Evolutionary conservation across 2,888 invertebrate genomes (phyloP), one percentile per base, ranked within the genome.

Genomic region (Stictocephala bisonia): DNA sequence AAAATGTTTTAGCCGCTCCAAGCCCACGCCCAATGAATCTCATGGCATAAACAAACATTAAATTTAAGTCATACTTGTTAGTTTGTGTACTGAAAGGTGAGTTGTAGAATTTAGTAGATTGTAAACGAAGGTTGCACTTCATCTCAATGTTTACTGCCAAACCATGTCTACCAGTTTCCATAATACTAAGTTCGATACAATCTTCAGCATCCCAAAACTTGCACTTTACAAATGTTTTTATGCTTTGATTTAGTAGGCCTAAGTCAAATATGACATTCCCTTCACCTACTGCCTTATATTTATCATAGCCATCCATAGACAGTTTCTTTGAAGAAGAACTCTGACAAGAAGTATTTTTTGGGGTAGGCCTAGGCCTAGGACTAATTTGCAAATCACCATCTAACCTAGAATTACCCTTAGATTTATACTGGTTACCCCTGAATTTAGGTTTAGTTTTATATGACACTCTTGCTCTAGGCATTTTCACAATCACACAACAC

Each of bases 181-280:
- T 20, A 27, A 48, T 15, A 67, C 44, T 27, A 67, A 67, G 67
- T 18, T 68, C 68, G 18, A 68, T n/a, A 20, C 68, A 68, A 18
- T 68, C 68, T n/a, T 31, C 51, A 20, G 48, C 67, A 11, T 67
- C 48, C 15, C 51, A 68, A 67, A 35, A 67, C 11, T 67, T 67
- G 11, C 48, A 67, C 18, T 18, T 40, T 18, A 67, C 48, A n/a
- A n/a, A n/a, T n/a, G n/a, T n/a, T 68, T 68, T 68, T 68, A 68
- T 24, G n/a, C 6, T 13, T 18, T 22, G 50, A 68, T 35, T 68
- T 11, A 68, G 68, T 35, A 68, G 27, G 48, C 67, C 44, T 67
- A 67, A 22, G 27, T 67, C 44, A 67, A 67, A 67, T 11, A 67
- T 67, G n/a, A 66, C 48, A 48, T 67, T 67, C 9, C 48, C 67